Evolutionary conservation across 1,140 invertebrate genomes (phyloP).

Genomic region (Tribolium castaneum): DNA sequence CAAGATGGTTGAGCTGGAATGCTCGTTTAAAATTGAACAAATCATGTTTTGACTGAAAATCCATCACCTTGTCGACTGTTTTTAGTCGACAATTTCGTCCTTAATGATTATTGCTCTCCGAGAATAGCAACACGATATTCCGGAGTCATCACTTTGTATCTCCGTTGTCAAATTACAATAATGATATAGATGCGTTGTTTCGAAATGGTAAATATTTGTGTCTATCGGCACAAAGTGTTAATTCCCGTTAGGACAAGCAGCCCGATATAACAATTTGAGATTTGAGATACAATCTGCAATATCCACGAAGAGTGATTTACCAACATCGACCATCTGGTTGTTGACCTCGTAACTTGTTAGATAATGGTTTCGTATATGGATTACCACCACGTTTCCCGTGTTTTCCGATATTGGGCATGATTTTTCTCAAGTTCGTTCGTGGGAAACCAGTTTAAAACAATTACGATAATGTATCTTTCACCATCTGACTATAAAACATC

Average conservation of each 20-base stretch:
- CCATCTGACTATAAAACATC: conserved; percentile 22
- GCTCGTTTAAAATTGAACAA: not conserved
- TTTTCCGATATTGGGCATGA: conserved; percentile 32
- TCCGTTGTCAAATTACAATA: too few species aligned
- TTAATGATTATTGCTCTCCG: too few species aligned
- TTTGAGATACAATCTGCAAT: conserved; percentile 30
- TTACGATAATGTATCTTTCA: conserved; percentile 32
- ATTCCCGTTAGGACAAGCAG: conserved; percentile 11
- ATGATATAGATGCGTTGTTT: not conserved
- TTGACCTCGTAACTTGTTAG: conserved; percentile 25
- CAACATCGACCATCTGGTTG: conserved; percentile 27
- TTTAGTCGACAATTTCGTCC: too few species aligned
- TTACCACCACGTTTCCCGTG: conserved; percentile 32
- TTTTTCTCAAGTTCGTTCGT: conserved; percentile 18
- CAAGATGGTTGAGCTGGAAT: not conserved
- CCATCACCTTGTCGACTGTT: too few species aligned
- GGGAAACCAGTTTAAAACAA: conserved; percentile 30
- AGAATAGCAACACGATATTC: too few species aligned
- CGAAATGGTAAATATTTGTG: not conserved
- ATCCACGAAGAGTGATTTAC: conserved; percentile 25
- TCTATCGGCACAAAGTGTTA: not conserved
- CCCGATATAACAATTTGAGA: conserved; percentile 27
- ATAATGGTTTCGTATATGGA: conserved; percentile 31
- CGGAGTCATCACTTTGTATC: too few species aligned
- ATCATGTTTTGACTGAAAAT: too few species aligned